Conservation (phyloP, 2,113 vertebrate species). For the Cepphus grylle region DNA sequence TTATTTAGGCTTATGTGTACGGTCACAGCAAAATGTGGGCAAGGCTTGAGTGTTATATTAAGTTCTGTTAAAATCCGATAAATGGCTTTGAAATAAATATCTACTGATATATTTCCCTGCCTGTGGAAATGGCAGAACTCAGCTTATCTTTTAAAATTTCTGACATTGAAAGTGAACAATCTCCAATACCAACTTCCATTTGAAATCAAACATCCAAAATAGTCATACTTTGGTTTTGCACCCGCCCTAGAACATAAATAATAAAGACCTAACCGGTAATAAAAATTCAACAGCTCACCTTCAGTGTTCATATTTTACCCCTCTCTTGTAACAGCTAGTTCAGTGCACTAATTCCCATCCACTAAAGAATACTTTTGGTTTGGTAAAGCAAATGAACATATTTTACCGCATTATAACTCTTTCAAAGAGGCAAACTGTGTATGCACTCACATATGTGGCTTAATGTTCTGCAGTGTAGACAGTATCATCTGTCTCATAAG, state of each 20-base stretch:
- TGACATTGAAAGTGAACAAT: neutral
- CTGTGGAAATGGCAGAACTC: neutral
- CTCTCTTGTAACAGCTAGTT: neutral
- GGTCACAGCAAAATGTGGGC: neutral
- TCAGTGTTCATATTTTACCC: neutral
- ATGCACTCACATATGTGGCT: fast-evolving
- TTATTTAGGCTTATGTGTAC: neutral
- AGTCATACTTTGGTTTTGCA: neutral
- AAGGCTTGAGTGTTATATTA: neutral
- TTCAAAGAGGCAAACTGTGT: neutral
- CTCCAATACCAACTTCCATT: neutral
- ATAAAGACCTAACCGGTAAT: neutral
- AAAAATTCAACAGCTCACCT: neutral
- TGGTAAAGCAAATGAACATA: neutral
- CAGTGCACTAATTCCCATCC: neutral
- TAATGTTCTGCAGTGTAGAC: neutral
- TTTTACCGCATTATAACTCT: neutral
- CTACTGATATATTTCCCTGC: neutral
- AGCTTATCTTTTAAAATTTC: neutral
- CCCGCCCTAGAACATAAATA: neutral
- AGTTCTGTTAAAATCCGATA: neutral
- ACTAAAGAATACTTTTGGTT: neutral
- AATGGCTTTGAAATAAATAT: neutral
- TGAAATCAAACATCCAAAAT: neutral
- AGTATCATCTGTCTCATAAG: neutral